A percentile compares a stretch with the other conserved stretches of the same genome.
Conservation (phyloP, 1,140 invertebrate species). For the Apolygus lucorum region DNA sequence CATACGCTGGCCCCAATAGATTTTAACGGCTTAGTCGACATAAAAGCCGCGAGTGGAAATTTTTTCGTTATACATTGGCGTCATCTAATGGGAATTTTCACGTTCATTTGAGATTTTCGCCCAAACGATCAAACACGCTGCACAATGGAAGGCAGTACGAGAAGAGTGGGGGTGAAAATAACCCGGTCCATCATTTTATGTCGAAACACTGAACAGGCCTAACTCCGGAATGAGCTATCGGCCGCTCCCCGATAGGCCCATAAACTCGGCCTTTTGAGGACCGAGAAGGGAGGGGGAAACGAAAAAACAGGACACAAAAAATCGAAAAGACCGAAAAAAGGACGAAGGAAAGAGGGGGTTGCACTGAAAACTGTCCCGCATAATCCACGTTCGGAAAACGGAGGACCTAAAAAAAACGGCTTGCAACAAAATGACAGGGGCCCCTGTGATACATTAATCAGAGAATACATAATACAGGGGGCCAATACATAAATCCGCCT, state of each 20-base stretch:
- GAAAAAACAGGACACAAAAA: not conserved
- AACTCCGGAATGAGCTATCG: too few species aligned
- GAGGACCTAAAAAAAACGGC: conserved; percentile 8
- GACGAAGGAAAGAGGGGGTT: not conserved
- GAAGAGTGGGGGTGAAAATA: too few species aligned
- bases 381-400: not conserved
- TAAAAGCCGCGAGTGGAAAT: too few species aligned
- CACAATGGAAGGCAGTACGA: too few species aligned
- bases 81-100: too few species aligned
- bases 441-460: conserved; percentile 26
- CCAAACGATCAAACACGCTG: too few species aligned
- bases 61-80: too few species aligned
- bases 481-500: conserved; percentile 14
- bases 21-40: too few species aligned
- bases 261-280: not conserved
- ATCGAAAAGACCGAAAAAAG: not conserved
- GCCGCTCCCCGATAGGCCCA: not conserved
- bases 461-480: conserved; percentile 23
- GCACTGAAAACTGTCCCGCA: not conserved
- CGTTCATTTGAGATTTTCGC: too few species aligned
- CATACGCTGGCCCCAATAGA: too few species aligned
- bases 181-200: too few species aligned
- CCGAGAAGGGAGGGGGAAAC: not conserved
- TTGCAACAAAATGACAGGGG: conserved; percentile 17
- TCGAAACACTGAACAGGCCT: too few species aligned